Evolutionary conservation across 30 jellyfish, hydroid and myxozoan genomes (phyloP).

Genomic region (Sanderia malayensis): DNA sequence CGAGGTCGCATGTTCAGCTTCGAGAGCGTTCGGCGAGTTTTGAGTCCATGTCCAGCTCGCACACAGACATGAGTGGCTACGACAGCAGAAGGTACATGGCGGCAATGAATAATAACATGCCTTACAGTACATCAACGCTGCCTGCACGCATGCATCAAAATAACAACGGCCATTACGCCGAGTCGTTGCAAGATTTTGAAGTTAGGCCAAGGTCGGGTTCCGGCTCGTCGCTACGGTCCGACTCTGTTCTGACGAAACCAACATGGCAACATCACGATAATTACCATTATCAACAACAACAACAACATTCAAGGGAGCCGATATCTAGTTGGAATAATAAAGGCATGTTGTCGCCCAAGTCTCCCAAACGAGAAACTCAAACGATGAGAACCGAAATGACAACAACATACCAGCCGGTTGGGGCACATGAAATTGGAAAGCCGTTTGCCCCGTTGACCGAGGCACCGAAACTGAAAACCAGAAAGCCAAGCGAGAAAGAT

Average conservation of each 20-base stretch:
- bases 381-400: conserved; percentile 30
- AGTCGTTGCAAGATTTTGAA: conserved; percentile 72
- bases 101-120: neutral
- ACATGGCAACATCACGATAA: conserved; percentile 19
- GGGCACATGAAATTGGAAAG: conserved; percentile 13
- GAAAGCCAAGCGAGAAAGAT: conserved; percentile 39
- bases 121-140: conserved; percentile 34
- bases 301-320: conserved; percentile 22
- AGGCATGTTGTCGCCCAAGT: conserved; percentile 45
- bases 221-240: conserved; percentile 75
- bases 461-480: conserved; percentile 37
- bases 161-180: conserved; percentile 62
- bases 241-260: conserved; percentile 63
- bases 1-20: conserved; percentile 51
- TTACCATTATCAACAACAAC: no score
- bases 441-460: conserved; percentile 7
- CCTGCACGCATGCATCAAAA: conserved; percentile 35
- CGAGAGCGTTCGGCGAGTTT: conserved; percentile 48
- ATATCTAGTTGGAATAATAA: conserved; percentile 17
- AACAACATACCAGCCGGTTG: neutral
- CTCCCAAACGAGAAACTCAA: conserved; percentile 16
- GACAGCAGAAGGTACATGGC: conserved; percentile 25
- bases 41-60: conserved; percentile 64
- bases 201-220: conserved; percentile 71
- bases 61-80: conserved; percentile 44